Evolutionary conservation across 2,113 vertebrate genomes (phyloP).

Genomic region (Prolemur simus): DNA sequence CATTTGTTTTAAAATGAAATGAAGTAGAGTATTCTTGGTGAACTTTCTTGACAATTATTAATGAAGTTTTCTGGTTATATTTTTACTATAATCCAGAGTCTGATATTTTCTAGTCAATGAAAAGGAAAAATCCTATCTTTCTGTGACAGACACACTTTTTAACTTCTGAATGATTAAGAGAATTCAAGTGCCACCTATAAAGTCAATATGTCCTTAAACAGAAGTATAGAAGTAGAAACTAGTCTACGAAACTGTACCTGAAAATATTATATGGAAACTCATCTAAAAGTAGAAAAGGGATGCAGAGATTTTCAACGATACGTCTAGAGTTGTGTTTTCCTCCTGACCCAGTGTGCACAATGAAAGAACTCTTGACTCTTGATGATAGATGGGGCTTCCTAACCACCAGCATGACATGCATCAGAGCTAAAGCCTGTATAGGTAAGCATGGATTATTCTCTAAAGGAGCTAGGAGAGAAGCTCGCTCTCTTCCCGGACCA

Average conservation of each 20-base stretch:
- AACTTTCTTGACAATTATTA: slow-evolving; percentile 8
- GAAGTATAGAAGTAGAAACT: neutral
- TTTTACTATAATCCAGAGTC: neutral
- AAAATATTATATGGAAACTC: neutral
- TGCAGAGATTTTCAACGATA: neutral
- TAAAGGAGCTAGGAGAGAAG: neutral
- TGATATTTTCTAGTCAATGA: neutral
- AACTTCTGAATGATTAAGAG: neutral
- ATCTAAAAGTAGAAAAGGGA: neutral
- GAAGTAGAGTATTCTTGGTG: neutral
- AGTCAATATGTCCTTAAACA: neutral
- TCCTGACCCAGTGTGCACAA: neutral
- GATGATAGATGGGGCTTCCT: neutral
- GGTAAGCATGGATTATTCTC: neutral
- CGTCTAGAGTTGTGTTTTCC: neutral
- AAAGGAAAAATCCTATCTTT: neutral
- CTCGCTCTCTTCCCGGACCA: neutral
- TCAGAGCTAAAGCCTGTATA: neutral
- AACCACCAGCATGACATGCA: neutral
- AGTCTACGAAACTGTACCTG: neutral
- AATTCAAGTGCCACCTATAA: neutral
- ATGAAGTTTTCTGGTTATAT: neutral
- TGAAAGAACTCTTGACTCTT: neutral
- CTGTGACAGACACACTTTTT: neutral
- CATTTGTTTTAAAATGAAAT: slow-evolving; percentile 36